These are phyloP conservation scores for Sturnus vulgaris DNA, from an alignment of 2,113 vertebrate species.

Conservation along the genomic window DNA sequence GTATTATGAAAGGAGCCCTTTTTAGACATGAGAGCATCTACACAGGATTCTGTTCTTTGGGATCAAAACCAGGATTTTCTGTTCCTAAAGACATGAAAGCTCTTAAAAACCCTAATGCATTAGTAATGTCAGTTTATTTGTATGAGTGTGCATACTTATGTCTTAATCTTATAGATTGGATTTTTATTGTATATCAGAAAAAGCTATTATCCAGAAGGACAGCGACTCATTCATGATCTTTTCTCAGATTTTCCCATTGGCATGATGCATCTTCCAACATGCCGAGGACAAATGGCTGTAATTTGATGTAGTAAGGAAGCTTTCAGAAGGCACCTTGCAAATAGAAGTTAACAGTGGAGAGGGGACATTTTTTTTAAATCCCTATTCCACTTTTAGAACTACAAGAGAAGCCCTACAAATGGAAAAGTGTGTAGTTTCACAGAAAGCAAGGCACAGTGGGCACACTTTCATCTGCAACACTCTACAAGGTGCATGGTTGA, in stretches of 20 bases:
- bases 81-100: neutral
- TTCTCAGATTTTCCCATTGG: neutral
- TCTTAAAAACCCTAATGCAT: neutral
- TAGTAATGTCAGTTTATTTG: neutral
- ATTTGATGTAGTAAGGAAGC: neutral
- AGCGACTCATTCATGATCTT: neutral
- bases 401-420: neutral
- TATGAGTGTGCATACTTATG: neutral
- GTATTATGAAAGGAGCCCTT: neutral
- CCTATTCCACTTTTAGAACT: neutral
- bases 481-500: neutral
- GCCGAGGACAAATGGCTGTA: neutral
- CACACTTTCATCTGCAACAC: neutral
- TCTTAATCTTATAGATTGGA: neutral
- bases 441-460: neutral
- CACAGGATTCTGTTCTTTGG: neutral
- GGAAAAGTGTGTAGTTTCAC: neutral
- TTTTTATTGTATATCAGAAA: neutral
- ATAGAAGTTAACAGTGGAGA: neutral
- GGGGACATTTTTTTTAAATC: neutral
- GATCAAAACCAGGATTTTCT: neutral
- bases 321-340: neutral
- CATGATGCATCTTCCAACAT: neutral
- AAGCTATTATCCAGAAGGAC: neutral
- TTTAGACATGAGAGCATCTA: neutral